Evolutionary conservation across 1,140 invertebrate genomes (phyloP).

Genomic region (Ectropis grisescens): DNA sequence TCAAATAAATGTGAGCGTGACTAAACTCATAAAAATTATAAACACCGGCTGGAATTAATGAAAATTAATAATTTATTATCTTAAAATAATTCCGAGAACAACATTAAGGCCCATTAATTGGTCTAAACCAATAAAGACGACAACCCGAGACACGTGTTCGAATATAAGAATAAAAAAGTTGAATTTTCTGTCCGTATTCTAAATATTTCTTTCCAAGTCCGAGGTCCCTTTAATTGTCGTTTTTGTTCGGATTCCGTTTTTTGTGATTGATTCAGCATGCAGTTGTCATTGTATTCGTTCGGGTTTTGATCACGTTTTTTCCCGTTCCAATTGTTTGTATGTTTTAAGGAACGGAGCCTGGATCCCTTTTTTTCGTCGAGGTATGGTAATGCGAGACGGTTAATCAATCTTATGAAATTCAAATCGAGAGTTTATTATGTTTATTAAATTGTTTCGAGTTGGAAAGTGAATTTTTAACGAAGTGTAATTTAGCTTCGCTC

Average conservation of each 20-base stretch:
- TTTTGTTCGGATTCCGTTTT: conserved; percentile 66
- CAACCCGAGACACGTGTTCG: conserved; percentile 43
- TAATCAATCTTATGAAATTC: conserved; percentile 49
- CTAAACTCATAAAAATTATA: too few species aligned
- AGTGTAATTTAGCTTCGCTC: too few species aligned
- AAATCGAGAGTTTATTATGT: conserved; percentile 20
- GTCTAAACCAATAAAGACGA: conserved; percentile 63
- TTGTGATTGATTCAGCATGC: conserved; percentile 64
- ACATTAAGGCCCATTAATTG: conserved; percentile 59
- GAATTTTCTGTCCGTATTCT: conserved; percentile 43
- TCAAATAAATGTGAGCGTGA: neutral
- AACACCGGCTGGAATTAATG: neutral
- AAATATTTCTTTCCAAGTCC: conserved; percentile 57
- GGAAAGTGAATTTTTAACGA: too few species aligned
- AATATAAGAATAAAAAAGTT: conserved; percentile 33
- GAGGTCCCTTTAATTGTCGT: conserved; percentile 58
- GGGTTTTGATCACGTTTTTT: conserved; percentile 56
- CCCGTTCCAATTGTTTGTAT: conserved; percentile 55
- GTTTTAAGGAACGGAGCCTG: conserved; percentile 46
- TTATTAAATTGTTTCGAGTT: conserved; percentile 3
- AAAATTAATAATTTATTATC: conserved; percentile 24
- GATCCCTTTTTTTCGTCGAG: conserved; percentile 22
- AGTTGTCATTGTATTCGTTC: conserved; percentile 66
- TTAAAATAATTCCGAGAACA: conserved; percentile 27
- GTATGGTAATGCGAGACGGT: conserved; percentile 38